Conservation (phyloP, 2,888 invertebrate species). For the Erannis defoliaria region DNA sequence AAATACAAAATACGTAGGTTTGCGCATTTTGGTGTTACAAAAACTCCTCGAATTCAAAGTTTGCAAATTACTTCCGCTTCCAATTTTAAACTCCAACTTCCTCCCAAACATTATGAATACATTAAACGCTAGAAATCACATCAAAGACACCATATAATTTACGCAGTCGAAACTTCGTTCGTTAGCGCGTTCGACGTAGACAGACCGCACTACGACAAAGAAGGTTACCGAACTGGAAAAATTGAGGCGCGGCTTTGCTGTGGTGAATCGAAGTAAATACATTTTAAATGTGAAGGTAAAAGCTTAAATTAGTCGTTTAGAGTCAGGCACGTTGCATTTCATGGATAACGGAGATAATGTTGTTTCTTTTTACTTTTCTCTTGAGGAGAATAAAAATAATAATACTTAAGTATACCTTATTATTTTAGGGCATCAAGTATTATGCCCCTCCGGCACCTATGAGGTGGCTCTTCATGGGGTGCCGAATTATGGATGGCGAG, state of each 20-base stretch:
- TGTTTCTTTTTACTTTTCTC: no score
- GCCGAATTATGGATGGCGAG: no score
- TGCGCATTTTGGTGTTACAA: slow-evolving; percentile 1
- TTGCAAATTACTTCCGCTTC: slow-evolving; percentile 6
- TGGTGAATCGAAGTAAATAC: slow-evolving; percentile 40
- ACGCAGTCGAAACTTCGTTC: slow-evolving; percentile 19
- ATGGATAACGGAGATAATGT: no score
- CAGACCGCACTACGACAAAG: slow-evolving; percentile 38
- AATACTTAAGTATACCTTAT: no score
- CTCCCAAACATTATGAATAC: slow-evolving; percentile 24
- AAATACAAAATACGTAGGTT: no score
- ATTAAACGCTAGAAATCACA: slow-evolving; percentile 29
- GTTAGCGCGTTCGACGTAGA: slow-evolving; percentile 36
- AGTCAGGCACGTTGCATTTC: neutral
- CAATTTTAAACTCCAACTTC: slow-evolving; percentile 9
- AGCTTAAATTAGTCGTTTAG: neutral
- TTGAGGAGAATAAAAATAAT: no score
- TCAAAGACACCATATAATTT: slow-evolving; percentile 23
- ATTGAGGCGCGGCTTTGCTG: slow-evolving; percentile 46
- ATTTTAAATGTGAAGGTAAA: slow-evolving; percentile 8
- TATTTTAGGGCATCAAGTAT: no score
- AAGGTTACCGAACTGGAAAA: slow-evolving; percentile 44
- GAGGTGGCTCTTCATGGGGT: no score
- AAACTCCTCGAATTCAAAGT: slow-evolving; percentile 7
- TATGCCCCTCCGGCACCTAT: no score